phyloP scores from a whole-genome alignment of 2,797 vertebrate genomes.

The Centropyge bicolor region DNA sequence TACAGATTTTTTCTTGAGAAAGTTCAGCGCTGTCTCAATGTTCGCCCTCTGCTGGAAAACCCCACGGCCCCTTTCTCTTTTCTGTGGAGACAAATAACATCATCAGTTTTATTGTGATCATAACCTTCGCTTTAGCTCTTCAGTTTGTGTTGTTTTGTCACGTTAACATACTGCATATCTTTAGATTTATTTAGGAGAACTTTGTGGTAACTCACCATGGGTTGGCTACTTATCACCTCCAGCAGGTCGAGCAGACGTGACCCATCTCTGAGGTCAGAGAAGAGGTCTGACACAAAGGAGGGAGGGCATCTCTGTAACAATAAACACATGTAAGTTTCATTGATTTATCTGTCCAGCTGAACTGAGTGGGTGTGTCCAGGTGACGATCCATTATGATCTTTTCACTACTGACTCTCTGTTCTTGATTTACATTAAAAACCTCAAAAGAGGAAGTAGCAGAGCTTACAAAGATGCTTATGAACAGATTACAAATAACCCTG shows the following conservation, averaged over 20 bases:
- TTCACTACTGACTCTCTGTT: not conserved
- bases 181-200: not conserved
- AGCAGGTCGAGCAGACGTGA: conserved; percentile 91
- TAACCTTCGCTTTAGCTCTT: not conserved
- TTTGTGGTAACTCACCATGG: conserved; percentile 87
- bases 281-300: conserved; percentile 89
- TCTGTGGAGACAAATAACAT: conserved; percentile 75
- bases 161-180: no score
- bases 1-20: conserved; percentile 91
- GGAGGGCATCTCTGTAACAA: conserved; percentile 85
- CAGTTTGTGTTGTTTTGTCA: not conserved
- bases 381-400: not conserved
- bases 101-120: not conserved
- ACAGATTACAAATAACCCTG: not conserved
- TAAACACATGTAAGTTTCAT: not conserved
- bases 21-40: conserved; percentile 91
- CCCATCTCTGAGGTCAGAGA: conserved; percentile 90
- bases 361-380: not conserved
- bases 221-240: conserved; percentile 92
- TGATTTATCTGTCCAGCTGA: not conserved
- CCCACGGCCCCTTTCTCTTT: conserved; percentile 88
- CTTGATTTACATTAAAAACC: not conserved
- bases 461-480: not conserved
- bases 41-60: conserved; percentile 92
- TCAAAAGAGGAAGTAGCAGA: not conserved